Percentiles rank a stretch among this genome's conserved stretches.
Conservation (phyloP, 2,797 vertebrate genomes). For the Meda fulgida region DNA sequence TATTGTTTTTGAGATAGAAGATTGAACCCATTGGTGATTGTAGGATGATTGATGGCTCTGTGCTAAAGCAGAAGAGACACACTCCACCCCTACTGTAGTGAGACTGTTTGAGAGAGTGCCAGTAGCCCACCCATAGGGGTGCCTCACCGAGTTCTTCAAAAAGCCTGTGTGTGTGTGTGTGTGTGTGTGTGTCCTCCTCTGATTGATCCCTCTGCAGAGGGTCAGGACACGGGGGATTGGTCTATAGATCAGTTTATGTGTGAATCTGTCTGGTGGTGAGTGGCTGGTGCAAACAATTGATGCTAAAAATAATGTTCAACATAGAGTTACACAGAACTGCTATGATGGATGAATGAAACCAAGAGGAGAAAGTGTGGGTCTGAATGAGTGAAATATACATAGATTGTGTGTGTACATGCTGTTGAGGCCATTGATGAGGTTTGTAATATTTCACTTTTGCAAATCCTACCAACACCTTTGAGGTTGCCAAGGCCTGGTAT, state of each 20-base stretch:
- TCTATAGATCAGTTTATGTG: constrained; percentile 61
- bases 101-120: constrained; percentile 80
- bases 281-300: constrained; percentile 32
- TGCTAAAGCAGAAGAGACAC: constrained; percentile 76
- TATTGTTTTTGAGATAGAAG: constrained; percentile 47
- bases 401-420: not conserved
- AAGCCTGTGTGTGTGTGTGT: constrained; percentile 65
- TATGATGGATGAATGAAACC: constrained; percentile 18
- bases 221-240: constrained; percentile 72
- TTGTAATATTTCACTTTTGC: not conserved
- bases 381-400: not conserved
- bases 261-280: constrained; percentile 34
- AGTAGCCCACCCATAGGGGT: constrained; percentile 81
- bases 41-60: constrained; percentile 65
- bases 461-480: constrained; percentile 35
- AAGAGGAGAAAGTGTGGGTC: not conserved
- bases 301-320: constrained; percentile 43
- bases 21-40: constrained; percentile 56
- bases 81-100: constrained; percentile 73
- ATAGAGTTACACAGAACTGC: constrained; percentile 11
- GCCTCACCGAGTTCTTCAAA: constrained; percentile 78
- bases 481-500: constrained; percentile 18
- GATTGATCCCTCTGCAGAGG: constrained; percentile 81
- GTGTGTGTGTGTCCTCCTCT: constrained; percentile 68
- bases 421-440: not conserved